These are phyloP conservation scores for Petrolisthes cinctipes DNA, from an alignment of 2,888 invertebrate species.

Conservation along the genomic window DNA sequence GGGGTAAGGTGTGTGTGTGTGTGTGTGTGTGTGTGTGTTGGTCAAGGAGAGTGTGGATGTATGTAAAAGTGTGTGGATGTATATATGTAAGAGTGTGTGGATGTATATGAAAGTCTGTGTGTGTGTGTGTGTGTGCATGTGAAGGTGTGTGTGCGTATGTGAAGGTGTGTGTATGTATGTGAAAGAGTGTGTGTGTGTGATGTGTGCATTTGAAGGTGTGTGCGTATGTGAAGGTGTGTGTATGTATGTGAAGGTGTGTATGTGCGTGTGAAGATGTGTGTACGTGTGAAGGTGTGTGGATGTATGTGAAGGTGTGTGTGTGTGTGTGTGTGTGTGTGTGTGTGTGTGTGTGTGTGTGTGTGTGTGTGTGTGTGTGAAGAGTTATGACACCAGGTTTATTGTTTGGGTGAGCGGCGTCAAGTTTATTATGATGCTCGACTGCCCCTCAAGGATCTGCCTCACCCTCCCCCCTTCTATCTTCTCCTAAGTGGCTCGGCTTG, in stretches of 20 bases:
- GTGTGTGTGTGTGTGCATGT: not conserved
- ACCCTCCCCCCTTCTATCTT: not conserved
- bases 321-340: not conserved
- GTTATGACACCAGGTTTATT: constrained; percentile 38
- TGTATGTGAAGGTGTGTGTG: not conserved
- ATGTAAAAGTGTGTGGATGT: not conserved
- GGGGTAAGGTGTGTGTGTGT: not conserved
- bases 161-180: not conserved
- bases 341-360: not conserved
- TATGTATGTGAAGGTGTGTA: not conserved
- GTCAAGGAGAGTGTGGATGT: not conserved
- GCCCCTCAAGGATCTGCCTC: constrained; percentile 24
- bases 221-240: not conserved
- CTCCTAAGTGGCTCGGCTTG: no score
- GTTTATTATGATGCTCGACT: constrained; percentile 43
- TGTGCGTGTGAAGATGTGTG: not conserved
- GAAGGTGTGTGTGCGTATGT: not conserved
- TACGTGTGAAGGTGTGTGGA: not conserved
- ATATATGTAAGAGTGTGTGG: not conserved
- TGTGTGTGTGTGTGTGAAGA: not conserved
- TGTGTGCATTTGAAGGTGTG: no score
- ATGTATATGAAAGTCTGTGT: not conserved
- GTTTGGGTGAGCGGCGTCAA: constrained; percentile 3
- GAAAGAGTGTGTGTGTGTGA: not conserved
- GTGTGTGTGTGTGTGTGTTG: not conserved